These are phyloP conservation scores for Myotis davidii DNA, from an alignment of 2,113 vertebrate genomes.

Conservation along the genomic window DNA sequence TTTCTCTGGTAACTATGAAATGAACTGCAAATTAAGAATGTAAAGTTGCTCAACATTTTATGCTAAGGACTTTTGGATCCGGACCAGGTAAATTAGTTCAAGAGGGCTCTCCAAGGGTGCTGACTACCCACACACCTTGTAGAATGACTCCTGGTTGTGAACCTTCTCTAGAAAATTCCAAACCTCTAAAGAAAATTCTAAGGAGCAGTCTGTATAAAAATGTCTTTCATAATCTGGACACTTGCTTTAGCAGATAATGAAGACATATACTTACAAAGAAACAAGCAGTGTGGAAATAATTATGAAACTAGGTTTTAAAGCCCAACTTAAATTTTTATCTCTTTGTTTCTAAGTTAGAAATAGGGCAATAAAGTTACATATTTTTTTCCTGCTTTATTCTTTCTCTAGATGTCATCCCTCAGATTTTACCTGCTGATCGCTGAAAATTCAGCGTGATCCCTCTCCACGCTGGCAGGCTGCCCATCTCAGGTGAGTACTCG, in stretches of 20 bases:
- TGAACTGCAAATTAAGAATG: neutral
- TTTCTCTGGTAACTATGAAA: neutral
- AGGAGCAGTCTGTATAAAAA: neutral
- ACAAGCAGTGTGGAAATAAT: neutral
- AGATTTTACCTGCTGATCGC: neutral
- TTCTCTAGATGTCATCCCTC: neutral
- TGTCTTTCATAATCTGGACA: neutral
- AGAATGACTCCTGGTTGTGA: neutral
- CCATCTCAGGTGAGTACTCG: neutral
- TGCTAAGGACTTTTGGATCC: neutral
- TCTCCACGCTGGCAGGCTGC: neutral
- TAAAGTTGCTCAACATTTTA: neutral
- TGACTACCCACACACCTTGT: neutral
- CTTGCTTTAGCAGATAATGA: slow-evolving; percentile 31
- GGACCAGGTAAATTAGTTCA: neutral
- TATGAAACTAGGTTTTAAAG: neutral
- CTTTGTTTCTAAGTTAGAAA: slow-evolving; percentile 19
- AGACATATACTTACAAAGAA: neutral
- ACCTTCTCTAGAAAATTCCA: neutral
- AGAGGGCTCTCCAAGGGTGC: neutral
- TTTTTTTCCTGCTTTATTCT: neutral
- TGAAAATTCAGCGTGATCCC: neutral
- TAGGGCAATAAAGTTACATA: neutral
- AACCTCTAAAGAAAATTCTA: neutral
- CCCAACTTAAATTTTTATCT: neutral